Percentiles rank a stretch among this genome's conserved stretches.
These are phyloP conservation scores for Macrophya annulata DNA, from an alignment of 2,888 invertebrate genomes.

Conservation along the genomic window DNA sequence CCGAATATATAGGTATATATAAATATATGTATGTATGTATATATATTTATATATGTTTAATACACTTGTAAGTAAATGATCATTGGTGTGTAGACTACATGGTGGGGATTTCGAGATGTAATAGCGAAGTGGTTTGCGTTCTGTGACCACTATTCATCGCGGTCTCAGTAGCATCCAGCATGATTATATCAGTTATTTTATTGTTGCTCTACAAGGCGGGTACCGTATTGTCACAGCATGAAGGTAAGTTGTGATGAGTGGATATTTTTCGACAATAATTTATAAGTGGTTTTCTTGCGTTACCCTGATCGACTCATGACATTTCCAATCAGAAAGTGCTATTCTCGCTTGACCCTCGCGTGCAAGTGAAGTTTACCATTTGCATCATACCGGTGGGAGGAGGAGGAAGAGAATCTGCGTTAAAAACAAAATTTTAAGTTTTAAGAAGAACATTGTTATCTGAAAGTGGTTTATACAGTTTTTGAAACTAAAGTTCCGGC, in stretches of 20 bases:
- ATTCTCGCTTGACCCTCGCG: neutral
- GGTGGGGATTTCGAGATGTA: neutral
- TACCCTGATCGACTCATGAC: neutral
- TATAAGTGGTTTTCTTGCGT: neutral
- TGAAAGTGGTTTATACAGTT: neutral
- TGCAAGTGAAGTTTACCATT: neutral
- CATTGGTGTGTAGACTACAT: neutral
- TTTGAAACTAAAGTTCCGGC: neutral
- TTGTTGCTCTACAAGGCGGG: neutral
- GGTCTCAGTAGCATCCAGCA: neutral
- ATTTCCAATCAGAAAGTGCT: neutral
- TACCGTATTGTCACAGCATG: neutral
- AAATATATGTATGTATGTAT: too few species aligned
- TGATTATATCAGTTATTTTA: neutral
- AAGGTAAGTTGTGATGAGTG: slow-evolving; percentile 9
- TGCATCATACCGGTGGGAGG: too few species aligned
- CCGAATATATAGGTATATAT: too few species aligned
- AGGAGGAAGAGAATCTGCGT: neutral
- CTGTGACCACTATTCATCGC: neutral
- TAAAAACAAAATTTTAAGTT: neutral
- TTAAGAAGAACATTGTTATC: neutral
- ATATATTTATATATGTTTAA: neutral
- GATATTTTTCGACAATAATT: neutral
- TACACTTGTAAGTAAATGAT: neutral
- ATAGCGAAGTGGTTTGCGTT: neutral